Base-by-base conservation (phyloP, 2,888 invertebrate species). In the Physocephala rufipes region DNA sequence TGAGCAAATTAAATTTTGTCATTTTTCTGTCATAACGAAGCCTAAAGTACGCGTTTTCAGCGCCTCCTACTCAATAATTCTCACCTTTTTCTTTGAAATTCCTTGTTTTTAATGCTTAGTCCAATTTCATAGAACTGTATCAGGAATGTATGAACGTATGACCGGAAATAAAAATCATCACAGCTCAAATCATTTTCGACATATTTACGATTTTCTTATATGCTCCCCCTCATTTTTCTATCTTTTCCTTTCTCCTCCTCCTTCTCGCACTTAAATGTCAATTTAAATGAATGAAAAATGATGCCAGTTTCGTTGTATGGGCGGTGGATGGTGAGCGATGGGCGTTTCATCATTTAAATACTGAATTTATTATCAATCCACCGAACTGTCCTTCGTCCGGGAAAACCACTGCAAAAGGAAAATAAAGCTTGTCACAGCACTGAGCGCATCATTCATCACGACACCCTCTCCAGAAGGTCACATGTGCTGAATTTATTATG, bases 1-100 rank as follows among this genome's bases (percentile, higher is more conserved):
- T 81, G 82, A 81, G 82, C 81, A 82, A 82, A 82, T 82, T 81
- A 82, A 81, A 82, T 82, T 81, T 80, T 79, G 80, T 82, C 82
- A 82, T 78, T 80, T 79, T 81, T 62, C 68, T 51, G 62, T 28
- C 70, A 58, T 79, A 76, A 74, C 66, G 67, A 62, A 65, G 62
- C 71, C 58, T 61, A 67, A 61, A 61, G 63, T n/a, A n/a, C 51
- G 28, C 28, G 59, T 72, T 24, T 24, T 43, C 70, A 53, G 21
- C 36, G 28, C 19, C 16, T 21, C 49, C 21, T 5, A 53, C 62
- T 30, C 63, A 13, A 12, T 13, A 4, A 13, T 12, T 21, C 13
- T 21, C 55, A 2, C 49, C 13, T 49, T 13, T 19, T n/a, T n/a
- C 16, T 19, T n/a, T 49, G 16, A n/a, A n/a, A n/a, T 30, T 28